A percentile compares a stretch with the other conserved stretches of the same genome.
Conservation (phyloP, 2,113 vertebrate species). For the Mugil cephalus region DNA sequence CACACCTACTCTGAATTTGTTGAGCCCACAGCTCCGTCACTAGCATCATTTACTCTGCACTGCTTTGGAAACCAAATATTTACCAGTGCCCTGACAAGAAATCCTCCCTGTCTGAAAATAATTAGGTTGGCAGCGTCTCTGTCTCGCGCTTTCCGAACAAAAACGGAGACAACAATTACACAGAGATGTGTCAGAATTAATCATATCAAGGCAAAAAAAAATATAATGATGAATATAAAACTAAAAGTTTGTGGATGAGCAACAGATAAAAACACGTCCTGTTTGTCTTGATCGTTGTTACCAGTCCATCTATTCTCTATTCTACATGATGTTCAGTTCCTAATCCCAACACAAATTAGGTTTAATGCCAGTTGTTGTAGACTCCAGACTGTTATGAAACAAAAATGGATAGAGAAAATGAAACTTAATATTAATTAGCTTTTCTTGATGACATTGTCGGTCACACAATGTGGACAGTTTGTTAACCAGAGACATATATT, state of each 20-base stretch:
- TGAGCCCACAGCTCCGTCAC: not conserved
- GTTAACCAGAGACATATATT: too few species aligned
- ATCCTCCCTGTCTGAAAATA: constrained; percentile 31
- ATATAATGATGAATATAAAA: not conserved
- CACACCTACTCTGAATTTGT: too few species aligned
- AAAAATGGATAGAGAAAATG: too few species aligned
- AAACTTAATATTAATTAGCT: too few species aligned
- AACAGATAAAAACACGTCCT: not conserved
- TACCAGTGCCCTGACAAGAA: constrained; percentile 10
- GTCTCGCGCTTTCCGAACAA: not conserved
- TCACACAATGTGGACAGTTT: too few species aligned
- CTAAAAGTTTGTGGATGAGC: not conserved
- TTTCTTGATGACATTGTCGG: too few species aligned
- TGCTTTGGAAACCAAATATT: constrained; percentile 51
- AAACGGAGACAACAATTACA: not conserved
- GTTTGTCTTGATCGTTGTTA: not conserved
- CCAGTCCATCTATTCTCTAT: too few species aligned
- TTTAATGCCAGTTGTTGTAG: too few species aligned
- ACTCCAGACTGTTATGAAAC: too few species aligned
- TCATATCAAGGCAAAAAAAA: too few species aligned
- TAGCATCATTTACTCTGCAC: not conserved
- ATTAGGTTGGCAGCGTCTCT: constrained; percentile 7
- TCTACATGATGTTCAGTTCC: too few species aligned
- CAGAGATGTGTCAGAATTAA: not conserved
- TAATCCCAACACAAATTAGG: too few species aligned